Base-by-base conservation (phyloP, 2,113 vertebrate genomes). In the Xenotilapia longispinis region DNA sequence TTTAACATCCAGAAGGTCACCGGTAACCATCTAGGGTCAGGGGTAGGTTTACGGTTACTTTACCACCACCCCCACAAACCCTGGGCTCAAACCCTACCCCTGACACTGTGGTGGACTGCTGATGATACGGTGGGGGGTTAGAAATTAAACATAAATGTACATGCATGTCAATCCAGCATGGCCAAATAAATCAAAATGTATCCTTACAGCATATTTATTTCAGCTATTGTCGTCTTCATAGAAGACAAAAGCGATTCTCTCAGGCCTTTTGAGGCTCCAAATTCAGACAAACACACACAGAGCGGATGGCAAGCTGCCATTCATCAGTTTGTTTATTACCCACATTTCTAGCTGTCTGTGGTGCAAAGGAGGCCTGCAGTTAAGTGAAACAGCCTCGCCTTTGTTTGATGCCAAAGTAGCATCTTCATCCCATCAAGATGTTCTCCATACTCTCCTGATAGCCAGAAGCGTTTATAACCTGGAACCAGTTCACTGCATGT, bases 241-340 rank as follows among this genome's bases (percentile, higher is more conserved):
- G 83, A 55, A 79, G 82, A 89, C 87, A 82, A 87, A 88, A 65
- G 58, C 38, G 54, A 13, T 28, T 70, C 15, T 81, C 63, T 87
- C 85, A 55, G 91, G 75, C 82, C 86, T 68, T 82, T 80, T 40
- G 55, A 87, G 82, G 84, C 79, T 51, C 60, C 73, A 38, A 58
- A 84, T 79, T 55, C 40, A 28, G 13, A 19, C 42, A 75, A 2
- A 75, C 42, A 8, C 23, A 75, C 70, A 87, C 81, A 80, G 53
- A 81, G 19, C 3, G 5, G 55, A 51, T 36, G 87, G 75, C 70
- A 28, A 23, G 81, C 54, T 54, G 88, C 88, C 80, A 65, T 82
- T 87, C 28, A 58, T 86, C 54, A 70, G 33, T 87, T 91, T 92
- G 86, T 94, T 91, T 86, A 92, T 87, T 88, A 81, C 80, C 38